Evolutionary conservation across 2,113 vertebrate species (phyloP).

Genomic region (Anthoscopus minutus): DNA sequence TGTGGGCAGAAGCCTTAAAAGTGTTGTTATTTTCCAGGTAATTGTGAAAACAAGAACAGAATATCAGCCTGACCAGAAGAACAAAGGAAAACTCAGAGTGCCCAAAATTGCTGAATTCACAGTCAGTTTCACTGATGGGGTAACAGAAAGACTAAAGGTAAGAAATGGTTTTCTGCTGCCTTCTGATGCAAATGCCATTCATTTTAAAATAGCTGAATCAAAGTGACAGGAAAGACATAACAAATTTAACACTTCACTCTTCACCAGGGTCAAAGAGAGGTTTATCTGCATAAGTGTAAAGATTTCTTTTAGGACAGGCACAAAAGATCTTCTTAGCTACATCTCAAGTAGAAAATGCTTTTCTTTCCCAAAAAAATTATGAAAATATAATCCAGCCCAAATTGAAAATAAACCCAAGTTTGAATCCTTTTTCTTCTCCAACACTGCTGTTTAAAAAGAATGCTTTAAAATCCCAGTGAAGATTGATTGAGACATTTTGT

Average conservation of each 20-base stretch:
- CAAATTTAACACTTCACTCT: neutral
- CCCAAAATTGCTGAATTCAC: conserved; percentile 98
- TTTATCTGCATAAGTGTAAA: neutral
- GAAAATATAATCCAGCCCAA: neutral
- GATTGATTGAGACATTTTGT: neutral
- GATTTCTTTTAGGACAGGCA: neutral
- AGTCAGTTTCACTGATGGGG: conserved; percentile 91
- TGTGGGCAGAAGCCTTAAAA: neutral
- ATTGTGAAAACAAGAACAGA: conserved; percentile 98
- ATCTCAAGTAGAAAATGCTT: neutral
- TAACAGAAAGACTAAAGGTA: conserved; percentile 88
- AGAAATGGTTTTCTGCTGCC: conserved; percentile 31
- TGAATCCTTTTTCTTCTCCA: neutral
- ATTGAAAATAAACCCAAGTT: neutral
- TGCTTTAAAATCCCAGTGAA: neutral
- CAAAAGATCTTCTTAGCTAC: neutral
- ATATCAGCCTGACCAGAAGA: conserved; percentile 96
- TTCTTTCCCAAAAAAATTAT: neutral
- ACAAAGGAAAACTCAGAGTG: conserved; percentile 89
- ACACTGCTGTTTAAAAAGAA: neutral
- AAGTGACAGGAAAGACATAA: conserved; percentile 26
- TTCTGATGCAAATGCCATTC: conserved; percentile 6
- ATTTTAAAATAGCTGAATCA: conserved; percentile 8
- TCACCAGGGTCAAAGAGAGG: neutral
- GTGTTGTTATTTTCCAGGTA: conserved; percentile 75